Evolutionary conservation across 2,888 invertebrate species (phyloP).

Genomic region (Pseudococcus jackbeardsleyi): DNA sequence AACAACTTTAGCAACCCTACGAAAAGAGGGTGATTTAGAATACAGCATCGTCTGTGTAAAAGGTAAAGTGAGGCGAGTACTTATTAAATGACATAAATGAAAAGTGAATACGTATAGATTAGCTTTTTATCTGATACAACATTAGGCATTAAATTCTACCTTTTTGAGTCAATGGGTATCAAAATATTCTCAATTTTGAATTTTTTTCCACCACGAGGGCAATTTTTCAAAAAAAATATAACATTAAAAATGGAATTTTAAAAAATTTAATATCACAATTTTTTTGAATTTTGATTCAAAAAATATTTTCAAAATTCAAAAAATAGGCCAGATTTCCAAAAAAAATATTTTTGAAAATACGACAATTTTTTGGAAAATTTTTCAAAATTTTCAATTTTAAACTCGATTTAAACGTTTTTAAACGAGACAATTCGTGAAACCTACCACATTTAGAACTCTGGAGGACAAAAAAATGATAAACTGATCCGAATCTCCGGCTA

Average conservation of each 20-base stretch:
- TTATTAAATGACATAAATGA: constrained; percentile 25
- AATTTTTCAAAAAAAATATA: too few relatives aligned
- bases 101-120: neutral
- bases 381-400: neutral
- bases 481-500: neutral
- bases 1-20: neutral
- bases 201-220: neutral
- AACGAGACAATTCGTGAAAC: neutral
- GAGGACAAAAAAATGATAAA: neutral
- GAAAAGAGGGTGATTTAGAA: neutral
- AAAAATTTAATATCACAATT: too few relatives aligned
- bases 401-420: neutral
- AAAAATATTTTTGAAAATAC: neutral
- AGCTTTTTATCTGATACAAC: neutral
- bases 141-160: neutral
- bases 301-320: neutral
- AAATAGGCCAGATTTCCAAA: too few relatives aligned
- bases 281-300: neutral
- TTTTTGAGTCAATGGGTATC: neutral
- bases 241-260: too few relatives aligned
- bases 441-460: neutral
- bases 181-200: neutral
- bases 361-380: neutral
- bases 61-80: neutral
- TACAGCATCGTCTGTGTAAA: neutral